phyloP scores from a whole-genome alignment of 2,113 vertebrate genomes.

The Mola mola region DNA sequence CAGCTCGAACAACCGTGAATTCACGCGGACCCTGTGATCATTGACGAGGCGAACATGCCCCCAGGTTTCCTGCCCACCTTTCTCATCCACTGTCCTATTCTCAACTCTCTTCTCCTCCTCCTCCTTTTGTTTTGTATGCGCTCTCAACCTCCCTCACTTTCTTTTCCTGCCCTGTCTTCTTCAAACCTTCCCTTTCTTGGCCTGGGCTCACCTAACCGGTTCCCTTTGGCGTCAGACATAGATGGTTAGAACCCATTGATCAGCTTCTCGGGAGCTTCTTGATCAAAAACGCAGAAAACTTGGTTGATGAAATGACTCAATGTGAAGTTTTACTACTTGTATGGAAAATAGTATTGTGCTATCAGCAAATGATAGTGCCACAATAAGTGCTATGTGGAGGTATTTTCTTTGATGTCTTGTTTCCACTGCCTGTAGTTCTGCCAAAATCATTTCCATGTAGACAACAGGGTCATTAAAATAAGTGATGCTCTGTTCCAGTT shows the following conservation, averaged over 20 bases:
- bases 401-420: background rate
- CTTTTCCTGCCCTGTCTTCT: constrained; percentile 20
- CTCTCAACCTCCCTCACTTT: constrained; percentile 34
- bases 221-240: background rate
- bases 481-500: background rate
- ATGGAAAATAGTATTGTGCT: too few relatives aligned
- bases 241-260: too few relatives aligned
- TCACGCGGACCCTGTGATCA: constrained; percentile 11
- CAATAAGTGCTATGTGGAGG: background rate
- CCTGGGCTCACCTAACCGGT: constrained; percentile 16
- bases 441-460: background rate
- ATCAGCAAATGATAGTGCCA: background rate
- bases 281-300: too few relatives aligned
- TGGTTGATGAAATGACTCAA: too few relatives aligned
- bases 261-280: too few relatives aligned
- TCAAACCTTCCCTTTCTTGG: constrained; percentile 24
- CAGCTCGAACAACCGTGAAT: constrained; percentile 21
- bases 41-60: constrained; percentile 7
- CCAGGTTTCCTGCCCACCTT: constrained; percentile 24
- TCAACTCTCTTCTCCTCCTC: constrained; percentile 20
- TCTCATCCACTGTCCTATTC: constrained; percentile 26
- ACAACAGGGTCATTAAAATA: constrained; percentile 21
- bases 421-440: background rate
- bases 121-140: background rate
- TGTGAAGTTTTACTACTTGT: too few relatives aligned